Percentiles rank a stretch among this genome's conserved stretches.
phyloP scores from a whole-genome alignment of 2,888 invertebrate genomes.

The Gryllus longicercus region DNA sequence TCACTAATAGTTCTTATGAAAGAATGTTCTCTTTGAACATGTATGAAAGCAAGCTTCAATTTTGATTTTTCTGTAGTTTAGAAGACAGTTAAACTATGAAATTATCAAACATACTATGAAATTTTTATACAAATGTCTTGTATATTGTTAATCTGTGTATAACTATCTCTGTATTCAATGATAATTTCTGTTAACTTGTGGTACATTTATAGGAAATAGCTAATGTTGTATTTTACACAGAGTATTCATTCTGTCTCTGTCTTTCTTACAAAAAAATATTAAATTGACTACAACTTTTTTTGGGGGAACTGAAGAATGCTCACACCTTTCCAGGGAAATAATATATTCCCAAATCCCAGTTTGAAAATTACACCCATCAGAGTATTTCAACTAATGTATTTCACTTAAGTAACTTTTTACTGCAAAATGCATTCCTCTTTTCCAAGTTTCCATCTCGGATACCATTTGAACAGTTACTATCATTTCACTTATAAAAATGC shows the following conservation, averaged over 20 bases:
- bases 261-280: slow-evolving; percentile 7
- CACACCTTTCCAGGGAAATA: neutral
- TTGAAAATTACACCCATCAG: too few relatives aligned
- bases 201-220: slow-evolving; percentile 7
- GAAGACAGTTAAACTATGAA: neutral
- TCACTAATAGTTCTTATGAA: neutral
- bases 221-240: neutral
- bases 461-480: too few relatives aligned
- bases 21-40: neutral
- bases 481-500: too few relatives aligned
- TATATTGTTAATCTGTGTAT: slow-evolving; percentile 7
- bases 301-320: neutral
- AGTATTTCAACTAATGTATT: too few relatives aligned
- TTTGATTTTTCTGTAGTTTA: neutral
- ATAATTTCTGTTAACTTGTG: neutral
- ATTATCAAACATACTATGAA: neutral
- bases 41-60: neutral
- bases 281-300: neutral
- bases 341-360: too few relatives aligned
- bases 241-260: neutral
- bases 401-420: too few relatives aligned
- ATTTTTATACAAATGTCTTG: neutral
- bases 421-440: too few relatives aligned
- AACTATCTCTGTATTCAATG: neutral
- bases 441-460: too few relatives aligned